A percentile compares a stretch with the other conserved stretches of the same genome.
Evolutionary conservation across 1,140 invertebrate species (phyloP).

Genomic region (Eciton burchellii): DNA sequence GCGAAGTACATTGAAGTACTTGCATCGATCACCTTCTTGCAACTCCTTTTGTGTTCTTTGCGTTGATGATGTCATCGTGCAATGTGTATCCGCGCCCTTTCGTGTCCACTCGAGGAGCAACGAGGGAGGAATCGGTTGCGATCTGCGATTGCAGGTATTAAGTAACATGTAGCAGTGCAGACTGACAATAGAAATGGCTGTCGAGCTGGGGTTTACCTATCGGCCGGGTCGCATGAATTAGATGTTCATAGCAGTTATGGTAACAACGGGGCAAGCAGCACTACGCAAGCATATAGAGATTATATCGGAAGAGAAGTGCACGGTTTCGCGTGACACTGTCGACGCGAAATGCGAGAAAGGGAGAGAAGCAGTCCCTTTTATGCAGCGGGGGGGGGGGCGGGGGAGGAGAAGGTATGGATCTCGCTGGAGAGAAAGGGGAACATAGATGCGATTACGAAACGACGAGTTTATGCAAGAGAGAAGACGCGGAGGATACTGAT

Average conservation of each 20-base stretch:
- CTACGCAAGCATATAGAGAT: not conserved
- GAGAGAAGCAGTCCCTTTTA: not conserved
- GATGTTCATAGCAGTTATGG: constrained; percentile 30
- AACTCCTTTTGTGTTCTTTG: not conserved
- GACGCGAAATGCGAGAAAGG: not conserved
- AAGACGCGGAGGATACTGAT: not conserved
- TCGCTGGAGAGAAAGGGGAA: not conserved
- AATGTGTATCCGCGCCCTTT: not conserved
- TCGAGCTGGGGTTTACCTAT: constrained; percentile 11
- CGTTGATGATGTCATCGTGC: constrained; percentile 4
- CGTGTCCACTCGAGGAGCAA: not conserved
- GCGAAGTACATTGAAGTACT: no score
- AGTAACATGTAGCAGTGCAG: constrained; percentile 2
- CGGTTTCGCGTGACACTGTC: not conserved
- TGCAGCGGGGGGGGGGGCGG: no score
- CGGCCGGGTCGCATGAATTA: constrained; percentile 25
- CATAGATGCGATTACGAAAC: not conserved
- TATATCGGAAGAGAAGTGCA: constrained; percentile 15
- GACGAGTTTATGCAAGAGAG: not conserved
- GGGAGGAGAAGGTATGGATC: no score
- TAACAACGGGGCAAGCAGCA: constrained; percentile 9
- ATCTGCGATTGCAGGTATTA: not conserved
- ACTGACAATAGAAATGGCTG: constrained; percentile 24
- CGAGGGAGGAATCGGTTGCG: not conserved
- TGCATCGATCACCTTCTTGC: not conserved